Base-by-base conservation (phyloP, 2,797 vertebrate species). In the Tiaroga cobitis region DNA sequence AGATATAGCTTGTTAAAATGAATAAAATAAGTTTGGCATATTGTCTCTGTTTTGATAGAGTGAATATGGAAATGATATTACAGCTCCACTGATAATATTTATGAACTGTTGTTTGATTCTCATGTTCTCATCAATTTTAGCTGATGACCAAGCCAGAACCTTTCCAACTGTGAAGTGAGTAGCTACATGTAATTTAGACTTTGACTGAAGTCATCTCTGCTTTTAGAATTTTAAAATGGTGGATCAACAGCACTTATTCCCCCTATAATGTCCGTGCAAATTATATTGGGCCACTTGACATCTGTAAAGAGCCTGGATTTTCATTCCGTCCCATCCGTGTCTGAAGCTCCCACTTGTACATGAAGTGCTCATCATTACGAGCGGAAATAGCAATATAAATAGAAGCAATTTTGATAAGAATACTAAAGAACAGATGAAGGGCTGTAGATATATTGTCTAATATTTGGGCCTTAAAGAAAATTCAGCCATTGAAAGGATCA, bases 281-380 rank as follows among this genome's bases (percentile, higher is more conserved):
- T 78, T 41, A 68, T 49, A 69, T 26, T 21, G 63, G 1, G 46
- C 63, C 13, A 19, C 74, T 77, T 69, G 49, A 77, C 46, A 18
- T 77, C 34, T 77, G 67, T 41, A 41, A 67, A 77, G 73, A 29
- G 19, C n/a, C 51, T 77, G 21, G 80, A 74, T 85, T 80, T 85
- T 67, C 34, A 70, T 75, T 89, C 69, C 49, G 37, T 80, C n/a
- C 29, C 5, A 65, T 81, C 41, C 32, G 2, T 68, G 61, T 80
- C 19, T 54, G 46, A 41, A 7, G 46, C 73, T 67, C 46, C 32
- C 46, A 77, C 73, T 83, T 29, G n/a, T 9, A 56, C 13, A 68
- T 76, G 41, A 76, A 83, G 73, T 67, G 73, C n/a, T 51, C 13
- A 2, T 67, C 59, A 68, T 51, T 81, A 19, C 0, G 3, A 19